A percentile compares a stretch with the other conserved stretches of the same genome.
Conservation (phyloP, 2,797 vertebrate genomes). For the Salmo trutta region DNA sequence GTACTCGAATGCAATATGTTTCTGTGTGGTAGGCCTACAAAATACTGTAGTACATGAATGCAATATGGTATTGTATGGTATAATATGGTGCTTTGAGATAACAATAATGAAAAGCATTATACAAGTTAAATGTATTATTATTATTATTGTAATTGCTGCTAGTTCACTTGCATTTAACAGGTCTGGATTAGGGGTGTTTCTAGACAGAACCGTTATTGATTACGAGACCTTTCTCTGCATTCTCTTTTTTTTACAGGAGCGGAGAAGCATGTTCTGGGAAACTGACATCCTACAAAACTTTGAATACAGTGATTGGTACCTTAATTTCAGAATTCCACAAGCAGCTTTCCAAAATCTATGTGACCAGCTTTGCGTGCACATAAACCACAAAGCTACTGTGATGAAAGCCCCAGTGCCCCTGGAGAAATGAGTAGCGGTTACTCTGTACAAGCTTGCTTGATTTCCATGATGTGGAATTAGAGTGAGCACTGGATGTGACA, state of each 20-base stretch:
- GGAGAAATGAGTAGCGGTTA: constrained; percentile 24
- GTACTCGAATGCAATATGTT: no score
- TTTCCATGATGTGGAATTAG: constrained; percentile 18
- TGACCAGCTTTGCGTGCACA: not conserved
- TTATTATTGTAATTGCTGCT: no score
- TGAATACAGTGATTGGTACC: constrained; percentile 3
- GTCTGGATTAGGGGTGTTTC: no score
- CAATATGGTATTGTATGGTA: no score
- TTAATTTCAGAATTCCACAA: constrained; percentile 11
- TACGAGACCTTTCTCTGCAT: not conserved
- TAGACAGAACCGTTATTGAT: not conserved
- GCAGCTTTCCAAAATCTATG: not conserved
- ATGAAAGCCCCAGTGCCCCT: constrained; percentile 9
- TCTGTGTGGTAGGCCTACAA: no score
- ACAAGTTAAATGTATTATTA: no score
- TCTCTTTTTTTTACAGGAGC: not conserved
- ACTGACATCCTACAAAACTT: not conserved
- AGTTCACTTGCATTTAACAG: no score
- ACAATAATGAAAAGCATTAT: no score
- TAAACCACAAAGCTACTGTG: not conserved
- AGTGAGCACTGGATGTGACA: constrained; percentile 13
- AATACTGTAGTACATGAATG: no score
- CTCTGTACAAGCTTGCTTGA: constrained; percentile 21
- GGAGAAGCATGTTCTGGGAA: not conserved
- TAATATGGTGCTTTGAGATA: no score